These are phyloP conservation scores for Lontra canadensis DNA, from an alignment of 2,113 vertebrate genomes.

Conservation along the genomic window DNA sequence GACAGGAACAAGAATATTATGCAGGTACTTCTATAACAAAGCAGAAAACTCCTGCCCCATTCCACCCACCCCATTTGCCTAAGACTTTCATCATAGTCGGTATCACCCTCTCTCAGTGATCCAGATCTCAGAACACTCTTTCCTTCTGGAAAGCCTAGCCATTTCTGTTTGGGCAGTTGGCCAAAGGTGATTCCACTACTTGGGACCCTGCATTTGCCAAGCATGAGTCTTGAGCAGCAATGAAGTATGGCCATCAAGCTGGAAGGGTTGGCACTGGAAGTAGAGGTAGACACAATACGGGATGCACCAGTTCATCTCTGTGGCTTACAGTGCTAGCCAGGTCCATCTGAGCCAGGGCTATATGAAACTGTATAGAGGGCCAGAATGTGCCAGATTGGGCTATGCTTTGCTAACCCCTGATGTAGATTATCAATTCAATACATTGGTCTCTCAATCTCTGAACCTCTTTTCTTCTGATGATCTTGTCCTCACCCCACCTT, in stretches of 20 bases:
- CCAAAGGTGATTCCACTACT: not conserved
- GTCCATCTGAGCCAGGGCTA: not conserved
- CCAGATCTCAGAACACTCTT: not conserved
- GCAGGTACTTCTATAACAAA: not conserved
- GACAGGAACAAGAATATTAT: not conserved
- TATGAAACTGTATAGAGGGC: not conserved
- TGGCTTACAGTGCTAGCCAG: not conserved
- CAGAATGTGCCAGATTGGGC: not conserved
- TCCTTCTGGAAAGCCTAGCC: not conserved
- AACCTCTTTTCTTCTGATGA: not conserved
- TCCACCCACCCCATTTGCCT: not conserved
- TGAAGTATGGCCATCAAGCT: not conserved
- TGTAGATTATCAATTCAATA: not conserved
- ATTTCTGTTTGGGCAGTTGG: not conserved
- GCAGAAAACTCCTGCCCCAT: not conserved
- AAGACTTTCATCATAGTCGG: accelerated
- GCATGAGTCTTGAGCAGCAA: not conserved
- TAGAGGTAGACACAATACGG: not conserved
- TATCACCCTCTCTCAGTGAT: not conserved
- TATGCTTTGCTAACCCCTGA: not conserved
- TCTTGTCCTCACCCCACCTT: not conserved
- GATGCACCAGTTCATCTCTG: not conserved
- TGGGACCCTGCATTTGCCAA: not conserved
- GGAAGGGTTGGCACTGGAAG: not conserved
- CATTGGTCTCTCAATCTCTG: not conserved